Evolutionary conservation across 2,888 invertebrate species (phyloP).

Genomic region (Eupithecia dodoneata): DNA sequence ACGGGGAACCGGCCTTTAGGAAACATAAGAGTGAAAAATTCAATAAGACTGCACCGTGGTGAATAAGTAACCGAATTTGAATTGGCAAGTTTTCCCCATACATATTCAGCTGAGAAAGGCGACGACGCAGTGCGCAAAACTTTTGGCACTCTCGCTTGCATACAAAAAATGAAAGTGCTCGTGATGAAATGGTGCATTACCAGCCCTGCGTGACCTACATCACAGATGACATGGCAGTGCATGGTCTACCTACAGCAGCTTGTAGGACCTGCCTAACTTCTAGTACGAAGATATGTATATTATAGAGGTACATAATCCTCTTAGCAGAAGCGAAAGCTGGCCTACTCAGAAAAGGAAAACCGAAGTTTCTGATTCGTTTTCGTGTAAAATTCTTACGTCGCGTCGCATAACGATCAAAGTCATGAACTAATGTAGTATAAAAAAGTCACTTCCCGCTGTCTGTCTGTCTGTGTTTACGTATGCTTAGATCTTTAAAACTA

Average conservation of each 20-base stretch:
- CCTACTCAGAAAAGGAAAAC: too few species aligned
- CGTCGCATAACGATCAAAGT: too few species aligned
- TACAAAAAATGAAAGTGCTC: slow-evolving; percentile 79
- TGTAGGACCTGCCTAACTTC: background rate
- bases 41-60: slow-evolving; percentile 66
- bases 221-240: slow-evolving; percentile 10
- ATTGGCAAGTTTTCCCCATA: slow-evolving; percentile 78
- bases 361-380: too few species aligned
- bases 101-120: slow-evolving; percentile 71
- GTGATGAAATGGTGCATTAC: slow-evolving; percentile 67
- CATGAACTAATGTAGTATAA: too few species aligned
- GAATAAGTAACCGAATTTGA: slow-evolving; percentile 73
- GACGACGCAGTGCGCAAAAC: slow-evolving; percentile 81
- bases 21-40: slow-evolving; percentile 50
- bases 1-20: slow-evolving; percentile 3
- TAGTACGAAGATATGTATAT: background rate
- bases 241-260: background rate
- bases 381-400: too few species aligned
- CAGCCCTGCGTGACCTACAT: slow-evolving; percentile 51
- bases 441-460: too few species aligned
- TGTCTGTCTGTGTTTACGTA: too few species aligned
- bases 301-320: too few species aligned
- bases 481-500: too few species aligned
- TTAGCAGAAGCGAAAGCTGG: too few species aligned
- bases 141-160: slow-evolving; percentile 83